A percentile compares a stretch with the other conserved stretches of the same genome.
Evolutionary conservation across 2,797 vertebrate genomes (phyloP).

Genomic region (Manis pentadactyla): DNA sequence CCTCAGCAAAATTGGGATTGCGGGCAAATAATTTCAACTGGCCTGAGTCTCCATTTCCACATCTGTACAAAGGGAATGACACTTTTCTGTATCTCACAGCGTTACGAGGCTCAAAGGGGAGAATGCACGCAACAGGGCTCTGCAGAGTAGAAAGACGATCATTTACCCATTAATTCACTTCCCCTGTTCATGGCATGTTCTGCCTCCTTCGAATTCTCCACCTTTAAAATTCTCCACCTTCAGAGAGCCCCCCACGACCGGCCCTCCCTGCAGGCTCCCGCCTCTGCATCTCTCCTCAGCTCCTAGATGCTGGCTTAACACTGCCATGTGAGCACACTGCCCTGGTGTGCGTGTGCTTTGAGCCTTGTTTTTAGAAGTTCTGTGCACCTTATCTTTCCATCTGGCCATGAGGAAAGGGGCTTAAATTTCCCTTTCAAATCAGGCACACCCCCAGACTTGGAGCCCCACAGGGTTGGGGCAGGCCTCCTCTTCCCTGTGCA

Average conservation of each 20-base stretch:
- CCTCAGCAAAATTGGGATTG: neutral
- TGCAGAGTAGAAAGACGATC: neutral
- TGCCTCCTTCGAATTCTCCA: neutral
- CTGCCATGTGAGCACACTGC: neutral
- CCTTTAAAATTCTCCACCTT: neutral
- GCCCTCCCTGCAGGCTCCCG: neutral
- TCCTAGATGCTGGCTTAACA: neutral
- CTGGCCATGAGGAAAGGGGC: neutral
- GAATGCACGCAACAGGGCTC: neutral
- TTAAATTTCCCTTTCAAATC: constrained; percentile 53
- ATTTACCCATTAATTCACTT: neutral
- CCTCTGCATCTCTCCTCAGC: neutral
- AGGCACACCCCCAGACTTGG: neutral
- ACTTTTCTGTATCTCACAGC: neutral
- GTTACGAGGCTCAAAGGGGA: neutral
- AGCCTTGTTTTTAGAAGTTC: neutral
- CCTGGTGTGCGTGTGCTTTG: too few relatives aligned
- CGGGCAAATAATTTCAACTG: neutral
- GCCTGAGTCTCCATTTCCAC: neutral
- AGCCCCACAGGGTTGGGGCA: neutral
- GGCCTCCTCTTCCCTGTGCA: neutral
- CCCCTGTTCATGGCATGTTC: neutral
- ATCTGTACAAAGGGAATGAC: neutral
- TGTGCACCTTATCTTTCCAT: constrained; percentile 26
- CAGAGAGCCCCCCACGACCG: neutral